Evolutionary conservation across 2,113 vertebrate species (phyloP).

Genomic region (Pyxicephalus adspersus): DNA sequence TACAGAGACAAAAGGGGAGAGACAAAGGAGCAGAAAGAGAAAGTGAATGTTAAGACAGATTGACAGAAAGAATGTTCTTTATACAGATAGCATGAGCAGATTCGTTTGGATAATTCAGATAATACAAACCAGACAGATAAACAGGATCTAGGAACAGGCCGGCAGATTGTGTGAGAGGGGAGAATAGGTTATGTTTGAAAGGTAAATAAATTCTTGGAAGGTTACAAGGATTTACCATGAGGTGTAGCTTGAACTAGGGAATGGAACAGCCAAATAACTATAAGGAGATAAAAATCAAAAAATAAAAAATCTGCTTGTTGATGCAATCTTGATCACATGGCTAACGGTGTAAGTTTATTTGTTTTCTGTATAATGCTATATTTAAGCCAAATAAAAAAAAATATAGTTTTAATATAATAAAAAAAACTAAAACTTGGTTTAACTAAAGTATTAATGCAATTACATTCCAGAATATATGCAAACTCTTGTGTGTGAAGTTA

Average conservation of each 20-base stretch:
- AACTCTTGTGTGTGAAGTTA: too few species aligned
- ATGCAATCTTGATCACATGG: too few species aligned
- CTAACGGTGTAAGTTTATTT: too few species aligned
- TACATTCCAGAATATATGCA: too few species aligned
- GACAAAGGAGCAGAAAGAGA: slow-evolving; percentile 19
- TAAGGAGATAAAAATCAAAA: neutral
- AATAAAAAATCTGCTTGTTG: too few species aligned
- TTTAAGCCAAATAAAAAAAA: too few species aligned
- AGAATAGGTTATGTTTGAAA: neutral
- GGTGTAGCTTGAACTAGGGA: neutral
- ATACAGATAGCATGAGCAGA: slow-evolving; percentile 35
- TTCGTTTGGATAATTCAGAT: slow-evolving; percentile 29
- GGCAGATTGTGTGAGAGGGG: slow-evolving; percentile 26
- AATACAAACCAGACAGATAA: slow-evolving; percentile 47
- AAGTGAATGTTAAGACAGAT: slow-evolving; percentile 27
- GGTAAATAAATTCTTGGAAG: slow-evolving; percentile 23
- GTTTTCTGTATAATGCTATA: too few species aligned
- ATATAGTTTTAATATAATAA: too few species aligned
- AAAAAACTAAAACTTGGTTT: too few species aligned
- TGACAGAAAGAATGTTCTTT: slow-evolving; percentile 41
- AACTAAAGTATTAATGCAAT: too few species aligned
- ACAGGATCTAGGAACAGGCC: slow-evolving; percentile 50
- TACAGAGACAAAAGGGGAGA: slow-evolving; percentile 37
- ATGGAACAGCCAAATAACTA: neutral
- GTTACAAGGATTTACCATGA: slow-evolving; percentile 36